Base-by-base conservation (phyloP, 2,797 vertebrate species). In the Malacoraja senta region DNA sequence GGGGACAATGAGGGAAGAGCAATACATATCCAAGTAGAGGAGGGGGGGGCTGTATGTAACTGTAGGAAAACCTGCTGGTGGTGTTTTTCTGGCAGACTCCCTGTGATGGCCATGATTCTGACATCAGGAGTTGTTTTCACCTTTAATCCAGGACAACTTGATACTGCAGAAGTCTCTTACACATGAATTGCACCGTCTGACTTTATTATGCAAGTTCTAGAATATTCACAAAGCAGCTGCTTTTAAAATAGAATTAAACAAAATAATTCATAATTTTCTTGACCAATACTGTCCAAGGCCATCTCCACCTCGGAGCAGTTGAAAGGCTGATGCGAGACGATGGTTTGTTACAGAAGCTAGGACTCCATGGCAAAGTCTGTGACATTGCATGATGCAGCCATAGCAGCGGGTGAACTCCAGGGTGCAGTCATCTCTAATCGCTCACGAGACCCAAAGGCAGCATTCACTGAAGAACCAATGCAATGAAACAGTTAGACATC, bases 361-460 rank as follows among this genome's bases (percentile, higher is more conserved):
- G 96, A 96, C 44, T 99, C 98, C 98, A 98, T 99, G 38, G 96
- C 94, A 68, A 95, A 94, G 91, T 97, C 94, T 24, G 94, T 93
- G 44, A 95, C 94, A 21, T 94, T 94, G 95, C 95, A 95, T 93
- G 96, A 0, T 0, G 81, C 93, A 0, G 1, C 24, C 38, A 95
- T 95, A 93, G 94, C 96, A 44, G 81, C 94, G 24, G 95, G 71
- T 0, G 96, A 95, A 93, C 83, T 96, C 29, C 96, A 94, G 35
- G 95, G 93, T 0, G 94, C 94, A 93, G 96, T 95, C 35, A 96
- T 94, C 93, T 97, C 95, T 79, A 97, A 95, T 32, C 97, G 97
- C 95, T 99, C 97, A 94, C 98, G 96, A 93, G 95, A 96, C 91
- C 98, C 97, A 93, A 99, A 99, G 61, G 96, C 97, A 95, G 98